A percentile compares a stretch with the other conserved stretches of the same genome.
Evolutionary conservation across 2,888 invertebrate genomes (phyloP).

Genomic region (Pyrrhosoma nymphula): DNA sequence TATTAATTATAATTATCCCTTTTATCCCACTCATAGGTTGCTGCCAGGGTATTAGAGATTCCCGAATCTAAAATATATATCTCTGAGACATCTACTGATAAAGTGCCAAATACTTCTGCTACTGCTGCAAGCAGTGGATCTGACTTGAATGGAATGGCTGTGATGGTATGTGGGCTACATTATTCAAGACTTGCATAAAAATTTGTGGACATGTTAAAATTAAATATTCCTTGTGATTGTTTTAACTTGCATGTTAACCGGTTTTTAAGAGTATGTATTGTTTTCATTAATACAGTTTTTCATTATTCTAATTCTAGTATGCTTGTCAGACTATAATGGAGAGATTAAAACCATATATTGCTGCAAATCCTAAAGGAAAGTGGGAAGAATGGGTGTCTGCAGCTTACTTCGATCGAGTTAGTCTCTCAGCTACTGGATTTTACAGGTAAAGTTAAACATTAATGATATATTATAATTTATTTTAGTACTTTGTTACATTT

Average conservation of each 20-base stretch:
- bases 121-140: constrained; percentile 94
- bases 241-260: no score
- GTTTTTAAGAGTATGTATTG: no score
- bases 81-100: constrained; percentile 91
- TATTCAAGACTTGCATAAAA: no score
- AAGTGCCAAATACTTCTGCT: constrained; percentile 94
- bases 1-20: not conserved
- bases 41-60: constrained; percentile 86
- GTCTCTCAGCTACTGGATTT: constrained; percentile 91
- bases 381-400: constrained; percentile 92
- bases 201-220: no score
- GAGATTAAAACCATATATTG: constrained; percentile 87
- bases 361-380: constrained; percentile 86
- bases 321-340: constrained; percentile 89
- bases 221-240: no score
- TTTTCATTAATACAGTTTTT: not conserved
- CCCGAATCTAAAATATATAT: constrained; percentile 88
- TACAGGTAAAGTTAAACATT: constrained; percentile 78
- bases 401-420: constrained; percentile 89
- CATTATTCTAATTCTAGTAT: constrained; percentile 77
- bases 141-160: constrained; percentile 95
- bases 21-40: constrained; percentile 79
- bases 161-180: constrained; percentile 80
- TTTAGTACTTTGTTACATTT: no score
- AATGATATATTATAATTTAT: not conserved